Evolutionary conservation across 1,140 invertebrate genomes (phyloP), one percentile per base, ranked within the genome.

Genomic region (Drosophila parvula): DNA sequence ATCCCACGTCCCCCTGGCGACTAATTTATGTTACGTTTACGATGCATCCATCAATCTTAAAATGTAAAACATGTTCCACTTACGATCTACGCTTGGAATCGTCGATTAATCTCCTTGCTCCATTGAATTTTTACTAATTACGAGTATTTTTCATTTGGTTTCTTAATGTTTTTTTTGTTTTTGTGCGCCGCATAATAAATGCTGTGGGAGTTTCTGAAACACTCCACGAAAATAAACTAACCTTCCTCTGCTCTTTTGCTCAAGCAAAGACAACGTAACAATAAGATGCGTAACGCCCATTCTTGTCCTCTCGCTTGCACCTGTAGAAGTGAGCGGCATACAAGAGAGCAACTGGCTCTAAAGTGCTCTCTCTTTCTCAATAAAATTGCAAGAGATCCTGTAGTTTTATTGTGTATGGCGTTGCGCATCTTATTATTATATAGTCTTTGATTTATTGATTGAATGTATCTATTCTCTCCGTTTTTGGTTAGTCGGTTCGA

Each of bases 151-250:
- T 61, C 32, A 57, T 43, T 80, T 50, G 32, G 3, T 51, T 53
- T 28, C 34, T 43, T 47, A 28, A 34, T 51, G 3, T 40, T 58
- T 45, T 45, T 22, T 78, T 12, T 16, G 45, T 73, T 63, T 71
- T 91, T 91, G 90, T 91, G 90, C 90, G 90, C 50, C 90, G 90
- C 90, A 91, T 91, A 91, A 91, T 91, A 90, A 91, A 91, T 91
- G 90, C 90, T 91, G 60, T 80, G 80, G 74, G 67, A 71, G 56
- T 81, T 70, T 62, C 58, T 65, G 28, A 62, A 70, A 70, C 74
- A 41, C 57, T 70, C 59, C 61, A 45, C 44, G 48, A 47, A 58
- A 61, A 40, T 65, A 67, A 73, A 68, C 78, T 56, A 75, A 38
- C 38, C 44, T 18, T n/a, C 56, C 16, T 18, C 60, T 41, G 28